These are phyloP conservation scores for Onychostruthus taczanowskii DNA, from an alignment of 2,113 vertebrate genomes.

Conservation along the genomic window DNA sequence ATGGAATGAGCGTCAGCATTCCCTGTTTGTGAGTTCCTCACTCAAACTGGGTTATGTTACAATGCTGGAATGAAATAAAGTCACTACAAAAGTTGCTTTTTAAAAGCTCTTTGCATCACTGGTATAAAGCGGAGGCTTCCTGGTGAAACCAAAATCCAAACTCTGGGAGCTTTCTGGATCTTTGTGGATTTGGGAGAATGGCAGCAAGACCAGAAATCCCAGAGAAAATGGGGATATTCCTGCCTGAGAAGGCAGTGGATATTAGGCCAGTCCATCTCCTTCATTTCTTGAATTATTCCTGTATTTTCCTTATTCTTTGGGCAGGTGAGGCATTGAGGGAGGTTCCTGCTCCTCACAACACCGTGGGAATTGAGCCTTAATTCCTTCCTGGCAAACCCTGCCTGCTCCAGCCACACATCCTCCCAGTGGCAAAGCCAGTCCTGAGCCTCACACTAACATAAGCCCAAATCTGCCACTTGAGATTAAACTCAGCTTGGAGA, in stretches of 20 bases:
- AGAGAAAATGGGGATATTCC: neutral
- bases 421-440: neutral
- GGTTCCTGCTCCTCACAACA: neutral
- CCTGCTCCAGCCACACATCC: neutral
- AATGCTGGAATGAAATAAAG: neutral
- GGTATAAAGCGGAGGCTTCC: neutral
- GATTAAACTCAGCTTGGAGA: neutral
- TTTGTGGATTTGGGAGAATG: neutral
- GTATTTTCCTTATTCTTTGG: neutral
- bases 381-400: neutral
- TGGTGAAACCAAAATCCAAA: neutral
- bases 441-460: neutral
- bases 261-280: neutral
- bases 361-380: neutral
- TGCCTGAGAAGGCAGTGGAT: neutral
- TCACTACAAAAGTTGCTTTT: neutral
- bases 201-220: neutral
- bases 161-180: neutral
- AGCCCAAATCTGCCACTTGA: neutral
- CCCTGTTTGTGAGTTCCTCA: neutral
- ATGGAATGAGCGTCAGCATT: neutral
- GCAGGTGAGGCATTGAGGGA: neutral
- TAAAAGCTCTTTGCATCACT: neutral
- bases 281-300: neutral
- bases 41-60: neutral